Evolutionary conservation across 2,113 vertebrate species (phyloP), one percentile per base, ranked within the genome.

Genomic region (Polypterus bichir): DNA sequence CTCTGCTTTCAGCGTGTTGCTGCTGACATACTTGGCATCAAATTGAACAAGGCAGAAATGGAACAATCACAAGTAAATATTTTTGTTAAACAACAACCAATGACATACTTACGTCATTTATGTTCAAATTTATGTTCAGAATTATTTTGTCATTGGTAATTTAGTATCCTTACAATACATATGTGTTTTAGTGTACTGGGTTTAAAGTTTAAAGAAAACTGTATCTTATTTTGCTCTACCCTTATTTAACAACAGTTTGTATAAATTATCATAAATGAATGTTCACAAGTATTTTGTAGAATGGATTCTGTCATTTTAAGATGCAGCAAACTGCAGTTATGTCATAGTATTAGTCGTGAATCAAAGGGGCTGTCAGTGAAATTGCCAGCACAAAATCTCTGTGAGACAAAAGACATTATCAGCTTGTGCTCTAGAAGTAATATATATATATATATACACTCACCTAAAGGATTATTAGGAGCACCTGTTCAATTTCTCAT

Each of bases 31-130:
- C 86, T 97, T 51, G 94, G 95, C 61, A 88, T 98, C 69, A 97
- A 97, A 76, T 85, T 99, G 77, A 99, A 97, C 84, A 99, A 92
- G 88, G 94, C 96, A 71, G 96, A 99, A 82, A 83, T 97, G 68
- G 93, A 99, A 78, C 96, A 98, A 81, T 99, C 93, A 61, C 96
- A 98, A 94, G 96, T 98, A 77, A 91, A 81, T 78, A 74, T 80
- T 10, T 49, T 76, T 59, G 76, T 11, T 27, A 27, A 27, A 27
- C 27, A 27, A 27, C 27, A 27, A 27, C 27, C 27, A 27, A 27
- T 27, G 27, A 27, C 27, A 27, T 27, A 27, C 27, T 27, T 27
- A 27, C 27, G 48, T 9, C 27, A 49, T 27, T 27, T 27, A 27
- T 27, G 27, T 27, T 27, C 3, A 5, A 3, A 48, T 11, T 4